phyloP scores from a whole-genome alignment of 2,113 vertebrate species.

The Azemiops feae region DNA sequence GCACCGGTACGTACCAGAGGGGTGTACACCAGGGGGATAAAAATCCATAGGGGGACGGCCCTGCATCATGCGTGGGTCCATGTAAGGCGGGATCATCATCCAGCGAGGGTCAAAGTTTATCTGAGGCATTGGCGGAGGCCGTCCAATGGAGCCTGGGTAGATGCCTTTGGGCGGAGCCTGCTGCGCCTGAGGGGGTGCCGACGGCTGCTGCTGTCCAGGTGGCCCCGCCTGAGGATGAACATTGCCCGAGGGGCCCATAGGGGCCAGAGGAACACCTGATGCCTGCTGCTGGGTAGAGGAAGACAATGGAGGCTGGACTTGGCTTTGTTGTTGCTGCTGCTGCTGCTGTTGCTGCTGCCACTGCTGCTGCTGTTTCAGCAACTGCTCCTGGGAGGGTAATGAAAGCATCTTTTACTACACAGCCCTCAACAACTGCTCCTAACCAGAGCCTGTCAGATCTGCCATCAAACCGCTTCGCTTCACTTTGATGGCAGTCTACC shows the following conservation, averaged over 20 bases:
- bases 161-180: constrained; percentile 69
- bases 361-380: constrained; percentile 81
- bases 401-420: not conserved
- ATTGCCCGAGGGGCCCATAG: not conserved
- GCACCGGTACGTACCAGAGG: constrained; percentile 73
- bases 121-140: constrained; percentile 80
- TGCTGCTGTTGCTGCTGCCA: constrained; percentile 67
- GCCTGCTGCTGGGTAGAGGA: constrained; percentile 69
- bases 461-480: not conserved
- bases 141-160: constrained; percentile 82
- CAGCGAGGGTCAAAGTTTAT: constrained; percentile 94
- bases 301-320: constrained; percentile 71
- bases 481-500: fast-evolving
- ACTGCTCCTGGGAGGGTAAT: constrained; percentile 78
- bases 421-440: too few species aligned
- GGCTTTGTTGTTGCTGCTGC: constrained; percentile 68
- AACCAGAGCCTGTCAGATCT: not conserved
- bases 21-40: constrained; percentile 84
- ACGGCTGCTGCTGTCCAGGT: constrained; percentile 68
- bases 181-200: constrained; percentile 57
- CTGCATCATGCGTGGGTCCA: constrained; percentile 90
- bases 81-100: constrained; percentile 91
- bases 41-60: constrained; percentile 88
- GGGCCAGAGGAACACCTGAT: constrained; percentile 54
- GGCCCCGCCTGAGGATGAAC: constrained; percentile 47